Conservation (phyloP, 2,113 vertebrate species). For the Pelusios castaneus region DNA sequence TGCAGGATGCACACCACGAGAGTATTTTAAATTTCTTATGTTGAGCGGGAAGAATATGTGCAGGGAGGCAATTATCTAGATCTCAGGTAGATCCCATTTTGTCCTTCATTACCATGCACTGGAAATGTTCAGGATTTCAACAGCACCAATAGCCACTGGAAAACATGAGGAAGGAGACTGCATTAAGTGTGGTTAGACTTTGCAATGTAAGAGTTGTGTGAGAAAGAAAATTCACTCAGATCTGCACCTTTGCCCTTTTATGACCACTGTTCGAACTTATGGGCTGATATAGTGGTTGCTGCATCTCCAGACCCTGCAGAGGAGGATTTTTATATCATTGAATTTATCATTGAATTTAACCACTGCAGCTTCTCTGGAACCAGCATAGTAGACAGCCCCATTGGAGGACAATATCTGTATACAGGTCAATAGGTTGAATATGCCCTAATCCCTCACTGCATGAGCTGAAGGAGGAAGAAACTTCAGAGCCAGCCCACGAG, state of each 20-base stretch:
- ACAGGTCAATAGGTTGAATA: too few species aligned
- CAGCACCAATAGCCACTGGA: fast-evolving
- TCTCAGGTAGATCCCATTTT: background rate
- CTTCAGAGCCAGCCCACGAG: too few species aligned
- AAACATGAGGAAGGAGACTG: background rate
- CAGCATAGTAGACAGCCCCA: background rate
- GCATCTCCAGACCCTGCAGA: background rate
- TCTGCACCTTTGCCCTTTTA: background rate
- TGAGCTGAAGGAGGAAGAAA: background rate
- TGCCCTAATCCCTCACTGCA: too few species aligned
- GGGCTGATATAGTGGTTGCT: background rate
- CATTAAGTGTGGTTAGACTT: background rate
- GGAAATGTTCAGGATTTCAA: background rate
- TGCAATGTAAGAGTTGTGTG: background rate
- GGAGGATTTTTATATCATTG: background rate
- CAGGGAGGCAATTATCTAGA: background rate
- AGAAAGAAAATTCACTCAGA: background rate
- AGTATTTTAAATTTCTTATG: background rate
- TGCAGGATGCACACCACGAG: background rate
- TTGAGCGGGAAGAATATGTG: background rate
- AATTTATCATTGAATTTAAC: too few species aligned
- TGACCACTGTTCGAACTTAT: background rate
- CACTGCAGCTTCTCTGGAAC: too few species aligned
- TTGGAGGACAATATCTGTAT: background rate
- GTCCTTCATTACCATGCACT: background rate